Evolutionary conservation across 2,797 vertebrate genomes (phyloP).

Genomic region (Chaetophractus vellerosus): DNA sequence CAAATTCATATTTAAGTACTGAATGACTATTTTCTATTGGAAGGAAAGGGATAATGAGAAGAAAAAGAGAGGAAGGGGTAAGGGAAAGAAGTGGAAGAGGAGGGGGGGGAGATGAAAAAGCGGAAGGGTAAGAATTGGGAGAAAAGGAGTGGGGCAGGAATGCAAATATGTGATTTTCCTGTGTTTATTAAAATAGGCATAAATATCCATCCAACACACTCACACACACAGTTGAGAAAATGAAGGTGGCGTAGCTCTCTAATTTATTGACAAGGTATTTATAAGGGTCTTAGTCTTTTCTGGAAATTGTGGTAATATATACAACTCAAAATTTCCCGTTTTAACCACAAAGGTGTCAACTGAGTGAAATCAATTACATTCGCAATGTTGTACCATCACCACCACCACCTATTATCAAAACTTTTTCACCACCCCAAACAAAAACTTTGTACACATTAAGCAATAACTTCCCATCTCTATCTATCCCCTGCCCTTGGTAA

Average conservation of each 20-base stretch:
- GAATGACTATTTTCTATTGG: background rate
- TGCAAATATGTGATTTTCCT: background rate
- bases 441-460: too few species aligned
- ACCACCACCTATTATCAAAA: too few species aligned
- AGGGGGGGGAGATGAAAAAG: too few species aligned
- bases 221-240: background rate
- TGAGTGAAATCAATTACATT: too few species aligned
- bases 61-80: background rate
- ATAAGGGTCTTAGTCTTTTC: background rate
- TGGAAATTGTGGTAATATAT: too few species aligned
- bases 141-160: background rate
- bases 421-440: too few species aligned
- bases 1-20: slow-evolving; percentile 12
- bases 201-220: background rate
- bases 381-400: too few species aligned
- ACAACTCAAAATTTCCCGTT: too few species aligned
- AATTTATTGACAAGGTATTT: slow-evolving; percentile 32
- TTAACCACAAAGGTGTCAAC: too few species aligned
- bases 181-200: background rate
- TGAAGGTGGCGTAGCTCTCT: background rate
- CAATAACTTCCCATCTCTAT: too few species aligned
- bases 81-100: background rate
- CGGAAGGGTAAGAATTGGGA: background rate
- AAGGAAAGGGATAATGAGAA: background rate
- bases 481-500: too few species aligned